These are phyloP conservation scores for Pogonomyrmex barbatus DNA, from an alignment of 1,140 invertebrate species.

Conservation along the genomic window DNA sequence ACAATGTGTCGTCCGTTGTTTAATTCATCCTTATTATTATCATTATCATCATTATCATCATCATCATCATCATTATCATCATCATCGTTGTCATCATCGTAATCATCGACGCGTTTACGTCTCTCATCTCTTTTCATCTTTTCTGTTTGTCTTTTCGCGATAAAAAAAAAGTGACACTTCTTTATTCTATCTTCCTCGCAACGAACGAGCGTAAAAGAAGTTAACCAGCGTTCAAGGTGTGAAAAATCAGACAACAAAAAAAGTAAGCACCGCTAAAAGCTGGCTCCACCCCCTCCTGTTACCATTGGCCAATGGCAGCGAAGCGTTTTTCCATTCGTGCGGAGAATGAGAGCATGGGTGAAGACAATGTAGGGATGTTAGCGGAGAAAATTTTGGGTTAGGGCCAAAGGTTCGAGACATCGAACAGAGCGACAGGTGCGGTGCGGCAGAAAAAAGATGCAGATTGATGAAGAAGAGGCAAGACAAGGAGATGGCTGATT, in stretches of 20 bases:
- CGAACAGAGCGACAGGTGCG: conserved; percentile 51
- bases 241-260: conserved; percentile 74
- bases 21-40: conserved; percentile 5
- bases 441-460: conserved; percentile 39
- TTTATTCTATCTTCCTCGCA: conserved; percentile 68
- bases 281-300: conserved; percentile 86
- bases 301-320: conserved; percentile 85
- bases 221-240: conserved; percentile 77
- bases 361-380: conserved; percentile 17
- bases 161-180: conserved; percentile 31
- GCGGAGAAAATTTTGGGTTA: background rate
- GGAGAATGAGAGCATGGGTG: conserved; percentile 34
- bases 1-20: conserved; percentile 68
- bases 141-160: conserved; percentile 64
- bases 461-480: conserved; percentile 31
- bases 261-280: conserved; percentile 85
- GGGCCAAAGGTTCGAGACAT: conserved; percentile 22
- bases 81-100: background rate
- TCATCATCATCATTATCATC: background rate
- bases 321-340: conserved; percentile 79
- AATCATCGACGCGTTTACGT: conserved; percentile 43
- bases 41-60: conserved; percentile 16
- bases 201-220: conserved; percentile 79
- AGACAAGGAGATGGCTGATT: conserved; percentile 13
- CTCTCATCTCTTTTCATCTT: conserved; percentile 53